Percentiles rank a stretch among this genome's conserved stretches.
phyloP scores from a whole-genome alignment of 2,888 invertebrate genomes.

The Cyaniris semiargus region DNA sequence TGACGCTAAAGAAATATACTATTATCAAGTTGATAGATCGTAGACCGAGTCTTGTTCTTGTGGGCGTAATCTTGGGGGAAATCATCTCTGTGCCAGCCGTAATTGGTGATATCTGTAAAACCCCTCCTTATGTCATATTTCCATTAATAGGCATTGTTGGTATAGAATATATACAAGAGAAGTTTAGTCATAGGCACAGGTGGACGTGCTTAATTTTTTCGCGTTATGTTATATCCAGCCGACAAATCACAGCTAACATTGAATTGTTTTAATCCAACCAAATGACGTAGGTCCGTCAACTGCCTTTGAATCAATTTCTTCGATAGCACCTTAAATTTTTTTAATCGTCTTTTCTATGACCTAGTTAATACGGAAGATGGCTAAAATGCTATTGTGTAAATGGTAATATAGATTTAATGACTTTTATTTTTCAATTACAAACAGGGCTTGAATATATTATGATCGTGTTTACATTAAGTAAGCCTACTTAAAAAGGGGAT shows the following conservation, averaged over 20 bases:
- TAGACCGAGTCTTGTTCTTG: neutral
- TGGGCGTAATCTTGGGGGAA: slow-evolving; percentile 4
- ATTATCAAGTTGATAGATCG: slow-evolving; percentile 11
- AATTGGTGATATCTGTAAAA: slow-evolving; percentile 15
- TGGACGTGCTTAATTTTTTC: no score
- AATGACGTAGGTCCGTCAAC: no score
- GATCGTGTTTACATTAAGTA: neutral
- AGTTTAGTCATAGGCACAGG: no score
- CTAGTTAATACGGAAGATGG: no score
- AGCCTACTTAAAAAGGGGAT: neutral
- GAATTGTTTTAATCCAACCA: no score
- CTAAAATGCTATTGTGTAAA: no score
- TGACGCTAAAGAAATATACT: slow-evolving; percentile 1
- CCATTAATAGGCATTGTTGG: neutral
- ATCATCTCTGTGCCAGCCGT: slow-evolving; percentile 6
- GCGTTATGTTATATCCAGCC: no score
- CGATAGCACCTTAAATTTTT: no score
- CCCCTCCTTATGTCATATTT: slow-evolving; percentile 9
- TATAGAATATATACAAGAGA: neutral
- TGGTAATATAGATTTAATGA: no score
- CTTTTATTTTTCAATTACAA: no score
- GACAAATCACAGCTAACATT: no score
- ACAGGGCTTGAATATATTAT: neutral
- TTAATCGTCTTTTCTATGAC: neutral
- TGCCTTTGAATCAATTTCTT: no score